Evolutionary conservation across 2,888 invertebrate species (phyloP).

Genomic region (Yponomeuta malinellus): DNA sequence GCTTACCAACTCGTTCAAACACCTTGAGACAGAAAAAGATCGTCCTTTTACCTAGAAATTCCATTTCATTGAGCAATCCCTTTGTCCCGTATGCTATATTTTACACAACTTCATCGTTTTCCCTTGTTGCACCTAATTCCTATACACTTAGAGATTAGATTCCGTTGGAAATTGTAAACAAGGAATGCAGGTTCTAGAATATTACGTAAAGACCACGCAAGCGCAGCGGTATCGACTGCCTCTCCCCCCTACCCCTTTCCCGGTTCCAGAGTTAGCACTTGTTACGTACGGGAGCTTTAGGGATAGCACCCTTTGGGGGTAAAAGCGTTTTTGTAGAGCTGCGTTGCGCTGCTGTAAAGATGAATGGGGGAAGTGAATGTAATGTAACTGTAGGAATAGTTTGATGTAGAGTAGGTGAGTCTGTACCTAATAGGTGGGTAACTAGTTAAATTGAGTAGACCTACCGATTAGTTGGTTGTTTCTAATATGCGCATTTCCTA

Average conservation of each 20-base stretch:
- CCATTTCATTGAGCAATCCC: background rate
- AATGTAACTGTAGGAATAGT: background rate
- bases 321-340: background rate
- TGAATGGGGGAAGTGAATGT: background rate
- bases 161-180: background rate
- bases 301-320: background rate
- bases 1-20: too few species aligned
- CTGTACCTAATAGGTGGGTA: too few species aligned
- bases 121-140: background rate
- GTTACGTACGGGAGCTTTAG: background rate
- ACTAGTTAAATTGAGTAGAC: too few species aligned
- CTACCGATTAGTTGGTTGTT: too few species aligned
- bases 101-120: background rate
- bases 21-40: background rate
- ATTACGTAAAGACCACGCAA: background rate
- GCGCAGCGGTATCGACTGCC: background rate
- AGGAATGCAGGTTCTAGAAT: background rate
- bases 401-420: background rate
- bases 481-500: too few species aligned
- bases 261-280: background rate
- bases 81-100: background rate
- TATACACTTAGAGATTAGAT: background rate
- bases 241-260: background rate
- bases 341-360: background rate
- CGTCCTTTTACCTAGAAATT: background rate